Percentiles rank a stretch among this genome's conserved stretches.
Evolutionary conservation across 2,113 vertebrate species (phyloP).

Genomic region (Nibea coibor): DNA sequence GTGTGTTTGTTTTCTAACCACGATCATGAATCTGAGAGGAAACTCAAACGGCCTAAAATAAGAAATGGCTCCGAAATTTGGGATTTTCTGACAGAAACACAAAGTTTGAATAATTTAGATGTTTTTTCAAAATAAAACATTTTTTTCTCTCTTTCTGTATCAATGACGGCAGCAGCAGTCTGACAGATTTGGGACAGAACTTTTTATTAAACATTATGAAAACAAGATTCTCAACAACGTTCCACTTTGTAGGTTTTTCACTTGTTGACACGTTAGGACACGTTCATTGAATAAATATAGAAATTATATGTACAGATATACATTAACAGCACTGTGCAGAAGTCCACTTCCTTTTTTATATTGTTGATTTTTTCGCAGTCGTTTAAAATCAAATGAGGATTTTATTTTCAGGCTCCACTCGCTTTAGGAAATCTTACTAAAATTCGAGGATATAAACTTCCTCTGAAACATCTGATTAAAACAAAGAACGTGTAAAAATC

Average conservation of each 20-base stretch:
- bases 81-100: slow-evolving; percentile 10
- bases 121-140: neutral
- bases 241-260: slow-evolving; percentile 79
- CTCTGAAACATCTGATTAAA: neutral
- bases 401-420: neutral
- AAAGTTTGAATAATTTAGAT: slow-evolving; percentile 19
- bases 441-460: neutral
- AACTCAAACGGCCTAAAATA: slow-evolving; percentile 1
- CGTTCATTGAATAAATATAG: slow-evolving; percentile 85
- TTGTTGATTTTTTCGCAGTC: slow-evolving; percentile 1
- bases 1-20: neutral
- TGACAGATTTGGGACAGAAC: slow-evolving; percentile 77
- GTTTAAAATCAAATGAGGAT: neutral
- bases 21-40: too few relatives aligned
- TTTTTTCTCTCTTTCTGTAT: neutral
- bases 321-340: slow-evolving; percentile 80
- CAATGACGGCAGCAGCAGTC: slow-evolving; percentile 47
- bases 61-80: neutral
- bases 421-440: neutral
- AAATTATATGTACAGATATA: slow-evolving; percentile 86
- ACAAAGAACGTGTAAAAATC: neutral
- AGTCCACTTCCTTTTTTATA: slow-evolving; percentile 26
- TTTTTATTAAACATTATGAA: slow-evolving; percentile 90
- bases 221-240: slow-evolving; percentile 85
- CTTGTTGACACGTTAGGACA: slow-evolving; percentile 81